Evolutionary conservation across 2,797 vertebrate species (phyloP).

Genomic region (Lutjanus argentimaculatus): DNA sequence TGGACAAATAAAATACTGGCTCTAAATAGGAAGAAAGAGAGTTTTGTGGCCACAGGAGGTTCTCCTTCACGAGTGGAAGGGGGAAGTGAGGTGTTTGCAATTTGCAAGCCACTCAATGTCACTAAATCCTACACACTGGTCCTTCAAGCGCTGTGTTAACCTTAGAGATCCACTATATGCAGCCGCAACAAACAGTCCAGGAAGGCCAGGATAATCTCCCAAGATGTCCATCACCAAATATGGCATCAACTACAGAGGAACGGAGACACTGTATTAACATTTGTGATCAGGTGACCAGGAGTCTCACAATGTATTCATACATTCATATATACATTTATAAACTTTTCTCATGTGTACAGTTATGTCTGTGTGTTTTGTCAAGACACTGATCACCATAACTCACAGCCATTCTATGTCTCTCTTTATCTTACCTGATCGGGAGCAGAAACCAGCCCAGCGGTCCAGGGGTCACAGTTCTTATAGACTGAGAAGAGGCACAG

Average conservation of each 20-base stretch:
- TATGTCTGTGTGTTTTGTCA: background rate
- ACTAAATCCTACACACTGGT: too few relatives aligned
- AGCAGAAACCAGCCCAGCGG: conserved; percentile 85
- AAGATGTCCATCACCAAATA: conserved; percentile 95
- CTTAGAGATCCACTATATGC: conserved; percentile 91
- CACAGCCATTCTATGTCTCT: background rate
- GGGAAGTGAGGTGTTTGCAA: too few relatives aligned
- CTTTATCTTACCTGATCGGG: conserved; percentile 89
- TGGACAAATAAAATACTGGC: too few relatives aligned
- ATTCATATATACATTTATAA: background rate
- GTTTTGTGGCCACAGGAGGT: too few relatives aligned
- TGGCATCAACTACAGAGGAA: conserved; percentile 89
- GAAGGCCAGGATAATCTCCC: conserved; percentile 89
- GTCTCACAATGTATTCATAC: background rate
- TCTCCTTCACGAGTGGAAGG: too few relatives aligned
- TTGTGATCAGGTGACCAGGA: background rate
- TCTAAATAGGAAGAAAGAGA: too few relatives aligned
- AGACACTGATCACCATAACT: too few relatives aligned
- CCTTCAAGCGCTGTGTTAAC: conserved; percentile 72
- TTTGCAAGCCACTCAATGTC: too few relatives aligned
- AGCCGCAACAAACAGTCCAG: conserved; percentile 88
- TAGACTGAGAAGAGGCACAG: conserved; percentile 93
- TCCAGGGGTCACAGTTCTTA: conserved; percentile 93
- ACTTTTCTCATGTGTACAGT: background rate
- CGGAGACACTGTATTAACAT: background rate